A percentile compares a stretch with the other conserved stretches of the same genome.
These are phyloP conservation scores for Chelonus insularis DNA, from an alignment of 1,140 invertebrate species.

Conservation along the genomic window DNA sequence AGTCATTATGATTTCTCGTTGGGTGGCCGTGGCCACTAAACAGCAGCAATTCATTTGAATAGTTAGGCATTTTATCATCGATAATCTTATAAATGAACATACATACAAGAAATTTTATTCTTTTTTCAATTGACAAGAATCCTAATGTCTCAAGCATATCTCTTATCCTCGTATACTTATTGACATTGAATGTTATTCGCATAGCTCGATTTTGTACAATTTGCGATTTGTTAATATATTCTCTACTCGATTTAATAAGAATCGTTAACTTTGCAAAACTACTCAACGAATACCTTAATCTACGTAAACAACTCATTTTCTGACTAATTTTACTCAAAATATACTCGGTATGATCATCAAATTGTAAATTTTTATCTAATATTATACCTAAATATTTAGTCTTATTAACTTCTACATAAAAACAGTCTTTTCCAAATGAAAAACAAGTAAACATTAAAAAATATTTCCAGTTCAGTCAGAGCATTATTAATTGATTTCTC, in stretches of 20 bases:
- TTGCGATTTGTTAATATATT: constrained; percentile 17
- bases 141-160: constrained; percentile 20
- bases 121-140: constrained; percentile 17
- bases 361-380: constrained; percentile 24
- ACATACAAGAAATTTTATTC: constrained; percentile 9
- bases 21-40: no score
- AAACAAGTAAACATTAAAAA: no score
- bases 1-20: no score
- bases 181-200: constrained; percentile 20
- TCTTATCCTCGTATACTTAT: constrained; percentile 10
- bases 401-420: not conserved
- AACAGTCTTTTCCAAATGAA: no score
- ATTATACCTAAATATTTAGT: constrained; percentile 20
- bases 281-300: constrained; percentile 7
- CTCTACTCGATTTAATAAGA: constrained; percentile 12
- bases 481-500: no score
- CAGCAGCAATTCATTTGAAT: no score
- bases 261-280: not conserved
- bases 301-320: constrained; percentile 1
- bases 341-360: constrained; percentile 3
- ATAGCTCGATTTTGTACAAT: constrained; percentile 23
- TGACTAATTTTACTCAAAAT: constrained; percentile 3
- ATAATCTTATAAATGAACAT: constrained; percentile 1
- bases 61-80: no score
- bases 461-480: no score